Percentiles rank a stretch among this genome's conserved stretches.
phyloP scores from a whole-genome alignment of 2,113 vertebrate species.

The Gymnogyps californianus region DNA sequence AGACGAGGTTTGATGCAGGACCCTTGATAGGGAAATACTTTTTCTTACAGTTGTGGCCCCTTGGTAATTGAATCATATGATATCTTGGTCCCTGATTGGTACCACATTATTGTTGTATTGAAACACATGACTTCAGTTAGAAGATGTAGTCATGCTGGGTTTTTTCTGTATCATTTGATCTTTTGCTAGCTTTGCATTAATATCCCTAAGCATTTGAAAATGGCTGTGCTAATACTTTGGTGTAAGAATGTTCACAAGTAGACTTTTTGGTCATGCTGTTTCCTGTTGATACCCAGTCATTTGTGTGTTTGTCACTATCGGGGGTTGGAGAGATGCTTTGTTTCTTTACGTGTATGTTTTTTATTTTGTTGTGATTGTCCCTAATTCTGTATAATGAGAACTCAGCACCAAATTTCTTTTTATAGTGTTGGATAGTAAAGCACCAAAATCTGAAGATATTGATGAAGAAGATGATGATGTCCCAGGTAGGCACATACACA shows the following conservation, averaged over 20 bases:
- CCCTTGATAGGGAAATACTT: background rate
- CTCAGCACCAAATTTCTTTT: background rate
- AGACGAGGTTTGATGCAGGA: background rate
- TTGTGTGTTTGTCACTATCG: background rate
- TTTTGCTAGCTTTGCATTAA: background rate
- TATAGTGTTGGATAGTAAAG: conserved; percentile 89
- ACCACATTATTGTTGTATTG: background rate
- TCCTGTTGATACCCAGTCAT: background rate
- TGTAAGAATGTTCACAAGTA: background rate
- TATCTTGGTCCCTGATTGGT: background rate
- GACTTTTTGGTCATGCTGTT: background rate
- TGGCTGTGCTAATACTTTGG: background rate
- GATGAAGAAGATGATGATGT: conserved; percentile 98
- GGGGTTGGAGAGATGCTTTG: background rate
- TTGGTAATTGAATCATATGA: background rate
- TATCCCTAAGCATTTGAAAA: background rate
- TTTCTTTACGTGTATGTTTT: background rate
- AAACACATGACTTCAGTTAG: background rate
- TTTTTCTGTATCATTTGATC: background rate
- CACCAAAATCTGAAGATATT: conserved; percentile 94
- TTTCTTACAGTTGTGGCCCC: background rate
- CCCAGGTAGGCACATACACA: conserved; percentile 79
- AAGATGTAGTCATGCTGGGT: accelerated
- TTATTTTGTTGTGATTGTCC: background rate
- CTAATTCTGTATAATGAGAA: background rate